Conservation (phyloP, 2,888 invertebrate genomes). For the Drosophila ochracea region DNA sequence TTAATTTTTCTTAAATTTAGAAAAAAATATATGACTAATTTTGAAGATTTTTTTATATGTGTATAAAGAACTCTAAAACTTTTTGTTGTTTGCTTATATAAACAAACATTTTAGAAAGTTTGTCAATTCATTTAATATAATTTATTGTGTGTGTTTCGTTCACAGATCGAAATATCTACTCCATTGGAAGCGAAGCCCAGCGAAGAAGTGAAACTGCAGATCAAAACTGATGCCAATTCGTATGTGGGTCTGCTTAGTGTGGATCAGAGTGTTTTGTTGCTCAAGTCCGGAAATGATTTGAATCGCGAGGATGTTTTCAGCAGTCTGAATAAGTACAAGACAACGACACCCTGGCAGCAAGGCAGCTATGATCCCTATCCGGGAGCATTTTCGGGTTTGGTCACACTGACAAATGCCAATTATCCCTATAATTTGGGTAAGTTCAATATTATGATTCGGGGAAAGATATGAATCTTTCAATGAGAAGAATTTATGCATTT, state of each 20-base stretch:
- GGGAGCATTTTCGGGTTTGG: conserved; percentile 78
- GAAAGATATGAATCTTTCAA: background rate
- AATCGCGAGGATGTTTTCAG: conserved; percentile 87
- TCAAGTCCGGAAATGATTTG: conserved; percentile 89
- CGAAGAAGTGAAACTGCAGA: conserved; percentile 90
- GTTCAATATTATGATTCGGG: conserved; percentile 34
- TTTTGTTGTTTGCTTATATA: too few species aligned
- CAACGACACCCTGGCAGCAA: conserved; percentile 83
- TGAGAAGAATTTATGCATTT: background rate
- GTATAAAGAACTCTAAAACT: too few species aligned
- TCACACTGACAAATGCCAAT: conserved; percentile 83
- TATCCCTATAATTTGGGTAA: conserved; percentile 80
- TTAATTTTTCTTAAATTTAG: too few species aligned
- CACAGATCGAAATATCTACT: conserved; percentile 89
- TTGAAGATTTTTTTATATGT: too few species aligned
- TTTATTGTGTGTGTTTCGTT: background rate
- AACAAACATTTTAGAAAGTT: too few species aligned
- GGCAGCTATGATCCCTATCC: conserved; percentile 79
- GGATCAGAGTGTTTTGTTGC: conserved; percentile 92
- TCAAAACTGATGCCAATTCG: conserved; percentile 93
- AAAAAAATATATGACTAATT: too few species aligned
- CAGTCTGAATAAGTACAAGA: conserved; percentile 88
- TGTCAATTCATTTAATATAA: too few species aligned
- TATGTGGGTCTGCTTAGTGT: conserved; percentile 94
- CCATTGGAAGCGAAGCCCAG: conserved; percentile 91